A percentile compares a stretch with the other conserved stretches of the same genome.
Evolutionary conservation across 2,797 vertebrate species (phyloP).

Genomic region (Lepilemur septentrionalis): DNA sequence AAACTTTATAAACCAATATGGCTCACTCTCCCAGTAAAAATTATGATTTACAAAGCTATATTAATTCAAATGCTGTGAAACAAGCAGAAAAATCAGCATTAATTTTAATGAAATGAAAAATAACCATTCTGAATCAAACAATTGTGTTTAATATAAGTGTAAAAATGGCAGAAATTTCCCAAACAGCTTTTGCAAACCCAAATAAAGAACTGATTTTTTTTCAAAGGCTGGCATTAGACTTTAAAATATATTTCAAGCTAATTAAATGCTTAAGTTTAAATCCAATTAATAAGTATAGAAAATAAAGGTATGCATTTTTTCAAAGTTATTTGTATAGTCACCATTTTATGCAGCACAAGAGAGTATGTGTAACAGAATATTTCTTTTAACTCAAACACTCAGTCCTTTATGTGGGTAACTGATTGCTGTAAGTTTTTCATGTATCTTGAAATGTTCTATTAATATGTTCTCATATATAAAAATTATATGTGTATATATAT

Average conservation of each 20-base stretch:
- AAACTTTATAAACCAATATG: not conserved
- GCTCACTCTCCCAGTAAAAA: not conserved
- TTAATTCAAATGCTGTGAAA: not conserved
- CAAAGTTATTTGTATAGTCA: not conserved
- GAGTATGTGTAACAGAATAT: not conserved
- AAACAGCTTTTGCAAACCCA: not conserved
- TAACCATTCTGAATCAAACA: not conserved
- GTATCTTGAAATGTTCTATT: not conserved
- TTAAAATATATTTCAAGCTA: not conserved
- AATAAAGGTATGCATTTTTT: not conserved
- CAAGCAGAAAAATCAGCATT: not conserved
- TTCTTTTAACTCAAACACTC: not conserved
- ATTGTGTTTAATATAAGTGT: not conserved
- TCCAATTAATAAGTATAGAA: not conserved
- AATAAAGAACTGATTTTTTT: not conserved
- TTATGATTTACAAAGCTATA: not conserved
- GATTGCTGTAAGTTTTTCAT: not conserved
- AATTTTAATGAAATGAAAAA: not conserved
- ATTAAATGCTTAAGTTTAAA: slow-evolving; percentile 25
- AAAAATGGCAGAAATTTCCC: not conserved
- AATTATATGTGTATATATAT: not conserved
- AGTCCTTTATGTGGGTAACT: not conserved
- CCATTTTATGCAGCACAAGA: not conserved
- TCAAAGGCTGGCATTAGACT: not conserved
- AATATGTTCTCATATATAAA: not conserved